Percentiles rank a stretch among this genome's conserved stretches.
These are phyloP conservation scores for Gallinago undulata DNA, from an alignment of 2,113 vertebrate species.

Conservation along the genomic window DNA sequence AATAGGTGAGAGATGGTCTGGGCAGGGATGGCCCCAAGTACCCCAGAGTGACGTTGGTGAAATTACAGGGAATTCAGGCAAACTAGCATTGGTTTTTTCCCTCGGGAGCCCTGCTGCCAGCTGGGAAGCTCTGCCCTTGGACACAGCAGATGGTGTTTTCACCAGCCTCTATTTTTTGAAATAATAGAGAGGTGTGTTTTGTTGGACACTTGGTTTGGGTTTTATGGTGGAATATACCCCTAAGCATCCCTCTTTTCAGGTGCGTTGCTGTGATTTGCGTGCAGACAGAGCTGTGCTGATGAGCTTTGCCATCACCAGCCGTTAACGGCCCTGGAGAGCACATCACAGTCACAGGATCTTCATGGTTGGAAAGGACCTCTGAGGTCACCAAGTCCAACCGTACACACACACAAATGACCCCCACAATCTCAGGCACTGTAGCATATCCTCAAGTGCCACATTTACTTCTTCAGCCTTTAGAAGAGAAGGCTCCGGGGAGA, in stretches of 20 bases:
- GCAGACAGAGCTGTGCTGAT: neutral
- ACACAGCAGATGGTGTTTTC: rapidly evolving
- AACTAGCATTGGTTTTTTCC: neutral
- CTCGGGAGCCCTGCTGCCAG: neutral
- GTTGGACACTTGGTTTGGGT: rapidly evolving
- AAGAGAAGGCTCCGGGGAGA: too few relatives aligned
- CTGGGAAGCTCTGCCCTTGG: neutral
- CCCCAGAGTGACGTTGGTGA: neutral
- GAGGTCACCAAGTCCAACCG: too few relatives aligned
- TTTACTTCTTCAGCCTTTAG: too few relatives aligned
- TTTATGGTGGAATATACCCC: rapidly evolving
- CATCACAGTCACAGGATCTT: too few relatives aligned
- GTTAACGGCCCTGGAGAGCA: neutral
- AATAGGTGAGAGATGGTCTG: neutral
- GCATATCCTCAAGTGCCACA: too few relatives aligned
- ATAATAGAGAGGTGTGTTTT: rapidly evolving
- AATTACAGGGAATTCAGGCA: neutral
- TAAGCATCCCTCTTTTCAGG: neutral
- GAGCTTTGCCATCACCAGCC: rapidly evolving
- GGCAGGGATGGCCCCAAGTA: neutral
- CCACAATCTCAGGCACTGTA: too few relatives aligned
- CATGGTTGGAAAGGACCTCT: too few relatives aligned
- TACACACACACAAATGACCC: too few relatives aligned
- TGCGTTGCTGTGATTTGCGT: rapidly evolving
- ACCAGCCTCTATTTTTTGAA: neutral